Base-by-base conservation (phyloP, 1,140 invertebrate species). In the Lepeophtheirus salmonis region DNA sequence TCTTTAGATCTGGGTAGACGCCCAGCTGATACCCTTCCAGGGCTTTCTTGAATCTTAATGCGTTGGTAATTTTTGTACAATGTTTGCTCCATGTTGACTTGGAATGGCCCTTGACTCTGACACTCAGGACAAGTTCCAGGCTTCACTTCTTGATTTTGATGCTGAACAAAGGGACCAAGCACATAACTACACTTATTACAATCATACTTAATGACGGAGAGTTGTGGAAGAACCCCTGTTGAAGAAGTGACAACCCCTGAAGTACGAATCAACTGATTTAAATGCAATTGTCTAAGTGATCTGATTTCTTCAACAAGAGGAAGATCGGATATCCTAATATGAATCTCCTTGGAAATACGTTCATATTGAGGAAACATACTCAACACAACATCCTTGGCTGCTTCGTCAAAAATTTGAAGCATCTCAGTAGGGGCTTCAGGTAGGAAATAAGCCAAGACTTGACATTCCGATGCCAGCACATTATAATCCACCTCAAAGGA, bases 1-100 rank as follows among this genome's bases (percentile, higher is more conserved):
- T 98, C 95, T 73, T 99, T 99, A 24, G 91, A 95, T n/a, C 96
- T 77, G 0, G 96, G 95, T 52, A 99, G 83, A 56, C 96, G 78
- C 18, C 96, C 96, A 24, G 95, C 89, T 0, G 91, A 87, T 56
- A 98, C 88, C 64, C 77, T 76, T 20, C 77, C 76, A 14, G 76
- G 77, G 21, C 50, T 18, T 50, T 59, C 57, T 41, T 59, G 96
- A 59, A 99, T 79, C 0, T 90, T 95, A 16, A 99, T 83, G 68
- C 94, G 88, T 73, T 99, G 96, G 69, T 97, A 99, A 70, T 99
- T 98, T 59, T 95, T 81, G 70, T 97, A 99, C 20, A 99, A 68
- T 2, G 95, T 98, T 83, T 97, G 82, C 71, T 89, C 86, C 86
- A 89, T 89, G 68, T 89, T 89, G 4, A 90, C 80, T 75, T 88